phyloP scores from a whole-genome alignment of 1,140 invertebrate species.

The Aporrectodea caliginosa region DNA sequence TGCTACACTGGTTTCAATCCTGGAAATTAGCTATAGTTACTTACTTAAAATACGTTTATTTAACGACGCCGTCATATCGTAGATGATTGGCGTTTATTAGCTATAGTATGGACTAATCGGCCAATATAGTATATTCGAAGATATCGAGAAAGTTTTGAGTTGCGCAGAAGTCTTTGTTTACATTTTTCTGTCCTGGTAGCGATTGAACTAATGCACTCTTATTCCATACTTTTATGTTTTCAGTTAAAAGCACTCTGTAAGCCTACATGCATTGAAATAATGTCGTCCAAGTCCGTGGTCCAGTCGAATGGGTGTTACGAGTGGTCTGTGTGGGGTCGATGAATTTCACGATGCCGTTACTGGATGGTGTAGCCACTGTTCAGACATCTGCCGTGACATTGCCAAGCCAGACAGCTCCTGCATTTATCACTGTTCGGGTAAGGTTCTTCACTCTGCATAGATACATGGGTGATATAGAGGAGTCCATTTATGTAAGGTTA shows the following conservation, averaged over 20 bases:
- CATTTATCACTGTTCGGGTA: not conserved
- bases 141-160: not conserved
- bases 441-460: no score
- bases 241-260: no score
- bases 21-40: no score
- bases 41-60: no score
- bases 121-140: no score
- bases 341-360: not conserved
- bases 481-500: not conserved
- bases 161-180: not conserved
- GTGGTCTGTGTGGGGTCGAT: not conserved
- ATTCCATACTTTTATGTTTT: no score
- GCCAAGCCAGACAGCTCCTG: not conserved
- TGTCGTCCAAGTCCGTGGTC: not conserved
- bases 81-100: no score
- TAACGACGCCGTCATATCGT: no score
- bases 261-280: not conserved
- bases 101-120: no score
- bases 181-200: not conserved
- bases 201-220: not conserved
- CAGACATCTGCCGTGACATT: not conserved
- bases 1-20: no score
- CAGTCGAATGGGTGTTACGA: not conserved
- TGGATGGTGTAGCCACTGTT: not conserved
- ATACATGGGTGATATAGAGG: no score